Evolutionary conservation across 2,888 invertebrate genomes (phyloP).

Genomic region (Mongoloraphidia duomilia): DNA sequence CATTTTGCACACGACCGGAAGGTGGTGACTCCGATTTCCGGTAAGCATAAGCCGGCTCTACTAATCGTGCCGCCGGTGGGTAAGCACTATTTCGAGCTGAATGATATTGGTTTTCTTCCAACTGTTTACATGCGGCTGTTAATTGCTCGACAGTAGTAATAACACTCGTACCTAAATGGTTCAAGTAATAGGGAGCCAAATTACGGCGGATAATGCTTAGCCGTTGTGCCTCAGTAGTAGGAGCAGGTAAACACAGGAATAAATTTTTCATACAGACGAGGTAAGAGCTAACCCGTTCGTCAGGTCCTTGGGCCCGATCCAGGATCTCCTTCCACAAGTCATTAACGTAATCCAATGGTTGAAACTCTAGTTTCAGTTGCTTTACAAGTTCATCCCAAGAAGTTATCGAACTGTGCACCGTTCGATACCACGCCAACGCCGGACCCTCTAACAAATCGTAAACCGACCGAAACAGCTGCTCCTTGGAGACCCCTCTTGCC

Average conservation of each 20-base stretch:
- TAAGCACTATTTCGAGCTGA: not conserved
- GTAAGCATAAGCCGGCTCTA: not conserved
- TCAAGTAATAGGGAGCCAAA: not conserved
- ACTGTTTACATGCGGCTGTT: not conserved
- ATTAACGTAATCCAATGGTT: conserved; percentile 11
- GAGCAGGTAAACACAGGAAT: conserved; percentile 5
- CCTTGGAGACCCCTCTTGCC: conserved; percentile 9
- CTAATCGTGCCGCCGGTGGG: not conserved
- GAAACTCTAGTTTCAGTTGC: conserved; percentile 4
- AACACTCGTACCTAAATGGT: not conserved
- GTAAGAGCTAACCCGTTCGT: conserved; percentile 8
- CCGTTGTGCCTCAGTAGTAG: not conserved
- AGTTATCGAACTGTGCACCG: conserved; percentile 1
- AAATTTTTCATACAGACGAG: conserved; percentile 10
- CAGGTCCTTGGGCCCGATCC: conserved; percentile 7
- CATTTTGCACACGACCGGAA: not conserved
- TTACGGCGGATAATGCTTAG: not conserved
- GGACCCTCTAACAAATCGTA: conserved; percentile 11
- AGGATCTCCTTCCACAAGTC: conserved; percentile 9
- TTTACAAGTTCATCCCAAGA: conserved; percentile 2
- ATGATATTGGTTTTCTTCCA: not conserved
- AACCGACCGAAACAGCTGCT: conserved; percentile 10
- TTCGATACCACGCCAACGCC: conserved; percentile 11
- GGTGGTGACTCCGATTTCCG: conserved; percentile 1
- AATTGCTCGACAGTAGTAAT: not conserved